Base-by-base conservation (phyloP, 30 jellyfish, hydroid and myxozoan genomes). In the Cassiopea andromeda region DNA sequence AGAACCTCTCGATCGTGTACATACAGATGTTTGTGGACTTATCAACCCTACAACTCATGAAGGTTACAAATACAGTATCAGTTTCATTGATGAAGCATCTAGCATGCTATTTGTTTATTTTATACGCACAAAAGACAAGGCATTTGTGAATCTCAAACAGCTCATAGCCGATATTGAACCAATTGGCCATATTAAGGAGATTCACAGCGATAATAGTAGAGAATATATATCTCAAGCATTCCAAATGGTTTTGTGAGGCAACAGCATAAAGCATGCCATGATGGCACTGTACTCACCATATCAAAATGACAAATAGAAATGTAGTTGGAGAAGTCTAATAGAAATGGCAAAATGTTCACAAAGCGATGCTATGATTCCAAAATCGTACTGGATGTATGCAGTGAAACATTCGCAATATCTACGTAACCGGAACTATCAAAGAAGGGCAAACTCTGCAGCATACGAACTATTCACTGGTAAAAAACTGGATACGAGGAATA, bases 21-120 rank as follows among this genome's bases (percentile, higher is more conserved):
- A 87, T 76, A 45, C 94, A 58, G 94, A 87, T 47, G 47, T 77
- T 17, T 6, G 90, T 87, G 91, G 94, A 44, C 83, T 83, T 19
- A 87, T 87, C 14, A 16, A 87, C 44, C 94, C 94, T 9, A 75
- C 64, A 44, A 9, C 94, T 15, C 60, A 74, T 44, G 94, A 87
- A 60, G 94, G 94, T 16, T 76, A 75, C 83, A 87, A 47, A 77
- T 87, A 76, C 83, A 74, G 75, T 8, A 87, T 75, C 73, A 87
- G 76, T 27, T 27, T 27, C 38, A 27, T 27, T 27, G 38, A 27
- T 27, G 38, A 27, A 27, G 38, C 38, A 27, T 48, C 76, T 87
- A 71, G 93, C 75, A 85, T 85, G 89, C 19, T 85, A 47, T 71
- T 73, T 46, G 27, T 83, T 70, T 87, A 85, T 47, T 43, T 44